phyloP scores from a whole-genome alignment of 2,113 vertebrate genomes.

The Mesoclemmys tuberculata region DNA sequence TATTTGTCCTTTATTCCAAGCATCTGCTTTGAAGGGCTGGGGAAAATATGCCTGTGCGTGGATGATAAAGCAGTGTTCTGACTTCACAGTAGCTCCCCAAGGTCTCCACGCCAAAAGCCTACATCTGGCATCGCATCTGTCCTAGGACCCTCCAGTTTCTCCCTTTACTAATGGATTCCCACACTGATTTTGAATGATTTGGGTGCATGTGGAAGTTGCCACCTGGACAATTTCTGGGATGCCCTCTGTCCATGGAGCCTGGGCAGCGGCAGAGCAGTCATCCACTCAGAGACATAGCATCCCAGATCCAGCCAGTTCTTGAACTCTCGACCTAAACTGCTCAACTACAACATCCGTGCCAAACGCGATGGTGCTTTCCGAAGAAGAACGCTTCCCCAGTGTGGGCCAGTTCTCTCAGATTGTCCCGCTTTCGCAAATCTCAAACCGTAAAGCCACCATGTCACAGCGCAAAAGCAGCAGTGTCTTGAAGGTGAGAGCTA shows the following conservation, averaged over 20 bases:
- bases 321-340: background rate
- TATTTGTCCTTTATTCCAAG: background rate
- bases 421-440: background rate
- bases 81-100: background rate
- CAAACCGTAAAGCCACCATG: background rate
- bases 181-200: fast-evolving
- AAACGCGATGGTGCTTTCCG: background rate
- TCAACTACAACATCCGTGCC: background rate
- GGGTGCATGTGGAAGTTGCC: fast-evolving
- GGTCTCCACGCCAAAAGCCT: background rate
- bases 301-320: background rate
- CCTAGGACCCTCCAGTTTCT: fast-evolving
- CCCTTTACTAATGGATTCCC: background rate
- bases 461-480: background rate
- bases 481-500: background rate
- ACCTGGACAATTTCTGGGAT: background rate
- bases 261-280: no score
- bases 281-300: background rate
- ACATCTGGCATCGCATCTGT: background rate
- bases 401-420: background rate
- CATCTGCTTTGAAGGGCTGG: background rate
- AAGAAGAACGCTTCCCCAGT: background rate
- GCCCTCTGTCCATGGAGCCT: background rate
- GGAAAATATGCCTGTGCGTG: background rate
- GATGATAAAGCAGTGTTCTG: background rate